Evolutionary conservation across 2,797 vertebrate species (phyloP).

Genomic region (Lophura swinhoii): DNA sequence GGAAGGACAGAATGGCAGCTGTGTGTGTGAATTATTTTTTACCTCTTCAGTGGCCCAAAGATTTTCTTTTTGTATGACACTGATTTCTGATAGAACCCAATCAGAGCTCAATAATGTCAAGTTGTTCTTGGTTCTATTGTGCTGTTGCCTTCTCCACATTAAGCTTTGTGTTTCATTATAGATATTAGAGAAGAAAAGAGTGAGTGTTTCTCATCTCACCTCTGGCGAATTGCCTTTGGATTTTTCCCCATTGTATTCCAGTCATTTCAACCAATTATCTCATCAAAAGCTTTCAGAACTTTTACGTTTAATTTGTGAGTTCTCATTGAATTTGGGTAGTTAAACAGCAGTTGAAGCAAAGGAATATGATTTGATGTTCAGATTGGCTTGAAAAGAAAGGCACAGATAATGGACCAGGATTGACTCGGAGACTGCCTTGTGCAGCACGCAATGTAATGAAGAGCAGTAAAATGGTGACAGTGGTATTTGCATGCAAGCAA

Average conservation of each 20-base stretch:
- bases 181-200: not conserved
- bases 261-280: not conserved
- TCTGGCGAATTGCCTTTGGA: not conserved
- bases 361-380: not conserved
- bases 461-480: not conserved
- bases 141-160: not conserved
- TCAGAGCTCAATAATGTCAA: not conserved
- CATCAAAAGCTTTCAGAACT: not conserved
- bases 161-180: not conserved
- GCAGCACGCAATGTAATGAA: not conserved
- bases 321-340: not conserved
- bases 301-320: not conserved
- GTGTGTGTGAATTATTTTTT: not conserved
- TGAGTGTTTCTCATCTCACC: not conserved
- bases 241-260: not conserved
- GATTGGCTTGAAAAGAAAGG: not conserved
- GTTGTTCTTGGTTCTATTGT: not conserved
- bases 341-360: not conserved
- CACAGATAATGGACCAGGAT: not conserved
- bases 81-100: not conserved
- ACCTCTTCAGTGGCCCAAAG: not conserved
- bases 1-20: not conserved
- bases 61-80: not conserved
- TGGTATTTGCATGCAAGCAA: conserved; percentile 21
- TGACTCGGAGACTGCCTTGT: rapidly evolving